Percentiles rank a stretch among this genome's conserved stretches.
Evolutionary conservation across 2,888 invertebrate genomes (phyloP).

Genomic region (Lepidocyrtinus sp.): DNA sequence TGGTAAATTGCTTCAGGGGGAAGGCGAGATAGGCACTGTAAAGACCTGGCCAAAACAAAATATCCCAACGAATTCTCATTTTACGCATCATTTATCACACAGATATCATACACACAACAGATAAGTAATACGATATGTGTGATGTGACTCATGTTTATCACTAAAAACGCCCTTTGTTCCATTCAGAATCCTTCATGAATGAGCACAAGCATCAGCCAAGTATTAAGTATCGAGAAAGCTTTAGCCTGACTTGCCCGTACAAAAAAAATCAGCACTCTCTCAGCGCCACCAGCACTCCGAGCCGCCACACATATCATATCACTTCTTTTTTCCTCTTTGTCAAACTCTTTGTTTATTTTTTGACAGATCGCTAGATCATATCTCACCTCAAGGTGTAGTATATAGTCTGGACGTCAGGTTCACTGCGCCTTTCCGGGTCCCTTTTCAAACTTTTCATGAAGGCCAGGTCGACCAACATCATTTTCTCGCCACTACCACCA

Average conservation of each 20-base stretch:
- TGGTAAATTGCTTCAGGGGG: slow-evolving; percentile 52
- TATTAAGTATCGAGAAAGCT: no score
- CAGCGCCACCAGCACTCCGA: no score
- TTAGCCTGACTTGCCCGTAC: no score
- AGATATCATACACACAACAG: no score
- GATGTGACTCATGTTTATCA: no score
- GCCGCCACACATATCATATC: no score
- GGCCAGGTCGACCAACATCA: slow-evolving; percentile 48
- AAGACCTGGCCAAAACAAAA: slow-evolving; percentile 54
- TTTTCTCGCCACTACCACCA: slow-evolving; percentile 39
- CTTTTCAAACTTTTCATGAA: slow-evolving; percentile 76
- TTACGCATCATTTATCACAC: not conserved
- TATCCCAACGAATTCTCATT: not conserved
- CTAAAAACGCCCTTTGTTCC: no score
- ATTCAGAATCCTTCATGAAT: no score
- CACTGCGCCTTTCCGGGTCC: slow-evolving; percentile 75
- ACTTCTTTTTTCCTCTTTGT: not conserved
- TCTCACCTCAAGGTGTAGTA: slow-evolving; percentile 64
- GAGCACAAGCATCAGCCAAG: no score
- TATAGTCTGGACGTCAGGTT: slow-evolving; percentile 72
- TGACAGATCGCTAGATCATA: slow-evolving; percentile 6
- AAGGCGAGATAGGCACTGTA: slow-evolving; percentile 61
- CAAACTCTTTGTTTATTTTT: not conserved
- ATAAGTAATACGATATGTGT: no score
- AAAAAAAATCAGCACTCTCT: no score